phyloP scores from a whole-genome alignment of 2,888 invertebrate species.

The Diarsia brunnea region DNA sequence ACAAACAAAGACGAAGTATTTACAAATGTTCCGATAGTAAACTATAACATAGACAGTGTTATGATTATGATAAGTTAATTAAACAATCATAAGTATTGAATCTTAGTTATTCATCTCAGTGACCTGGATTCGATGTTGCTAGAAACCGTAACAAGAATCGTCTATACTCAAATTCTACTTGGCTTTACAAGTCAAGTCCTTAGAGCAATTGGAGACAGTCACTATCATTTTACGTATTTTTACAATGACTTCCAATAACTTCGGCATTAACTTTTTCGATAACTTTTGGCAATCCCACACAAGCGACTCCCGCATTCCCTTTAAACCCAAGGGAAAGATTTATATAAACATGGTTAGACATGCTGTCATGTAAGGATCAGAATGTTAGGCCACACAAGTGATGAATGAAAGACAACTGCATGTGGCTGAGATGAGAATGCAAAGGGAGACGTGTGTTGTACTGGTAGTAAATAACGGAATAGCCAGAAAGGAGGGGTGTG shows the following conservation, averaged over 20 bases:
- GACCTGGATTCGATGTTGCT: neutral
- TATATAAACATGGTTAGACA: neutral
- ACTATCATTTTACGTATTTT: neutral
- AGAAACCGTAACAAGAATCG: neutral
- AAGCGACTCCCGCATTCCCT: neutral
- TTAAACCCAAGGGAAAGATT: neutral
- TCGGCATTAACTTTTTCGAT: neutral
- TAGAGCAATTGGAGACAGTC: neutral
- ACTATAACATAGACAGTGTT: conserved; percentile 27
- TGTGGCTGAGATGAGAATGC: neutral
- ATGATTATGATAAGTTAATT: conserved; percentile 14
- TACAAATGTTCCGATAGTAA: conserved; percentile 35
- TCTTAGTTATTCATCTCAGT: conserved; percentile 6
- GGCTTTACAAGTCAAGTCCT: neutral
- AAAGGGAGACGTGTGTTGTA: neutral
- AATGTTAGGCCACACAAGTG: neutral
- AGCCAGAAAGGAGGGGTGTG: neutral
- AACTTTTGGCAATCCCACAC: neutral
- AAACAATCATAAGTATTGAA: neutral
- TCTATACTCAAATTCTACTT: neutral
- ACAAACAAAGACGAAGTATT: conserved; percentile 47
- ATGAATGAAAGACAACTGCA: neutral
- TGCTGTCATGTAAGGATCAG: neutral
- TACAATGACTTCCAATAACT: neutral
- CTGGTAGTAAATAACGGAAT: too few relatives aligned